Evolutionary conservation across 1,140 invertebrate species (phyloP), one percentile per base, ranked within the genome.

Genomic region (Brachionus calyciflorus): DNA sequence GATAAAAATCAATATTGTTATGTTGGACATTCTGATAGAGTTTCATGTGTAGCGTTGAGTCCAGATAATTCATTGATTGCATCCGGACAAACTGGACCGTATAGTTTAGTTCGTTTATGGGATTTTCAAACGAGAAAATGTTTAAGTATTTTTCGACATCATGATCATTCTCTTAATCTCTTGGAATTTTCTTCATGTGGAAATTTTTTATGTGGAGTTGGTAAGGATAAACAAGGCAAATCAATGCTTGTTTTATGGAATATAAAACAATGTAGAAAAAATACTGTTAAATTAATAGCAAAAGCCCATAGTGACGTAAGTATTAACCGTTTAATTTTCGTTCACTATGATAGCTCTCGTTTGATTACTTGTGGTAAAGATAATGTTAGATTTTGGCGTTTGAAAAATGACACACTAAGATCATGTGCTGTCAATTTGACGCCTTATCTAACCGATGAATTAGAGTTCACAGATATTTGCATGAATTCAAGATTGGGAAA

Each of bases 1-100:
- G 84, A 80, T 79, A 82, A 83, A 28, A 81, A 82, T 26, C 84
- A 85, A 63, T 76, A 81, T n/a, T 84, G 84, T 78, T 84, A 84
- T 77, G 81, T 84, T 60, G 84, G 84, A 26, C 84, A 85, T 77
- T 83, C 84, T 55, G 83, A 84, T 76, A 84, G 84, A 80, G 83
- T 85, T 60, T 46, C 76, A 26, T 33, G 81, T 78, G 63, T 85
- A 19, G 77, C 80, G 12, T 70, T 83, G 75, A 83, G 78, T 28
- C 78, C 79, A 10, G 80, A 79, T 73, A 78, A 80, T 14, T 79
- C 80, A 17, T 63, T 85, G 9, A 76, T 85, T 28, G 84, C 84
- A 19, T 82, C 82, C 33, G 83, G 83, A 46, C 84, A 85, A 79
- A 82, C 82, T 46, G 84, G 84, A 0, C 77, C 77, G 19, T 80